Conservation (phyloP, 2,113 vertebrate genomes). For the Epinephelus cyanopodus region DNA sequence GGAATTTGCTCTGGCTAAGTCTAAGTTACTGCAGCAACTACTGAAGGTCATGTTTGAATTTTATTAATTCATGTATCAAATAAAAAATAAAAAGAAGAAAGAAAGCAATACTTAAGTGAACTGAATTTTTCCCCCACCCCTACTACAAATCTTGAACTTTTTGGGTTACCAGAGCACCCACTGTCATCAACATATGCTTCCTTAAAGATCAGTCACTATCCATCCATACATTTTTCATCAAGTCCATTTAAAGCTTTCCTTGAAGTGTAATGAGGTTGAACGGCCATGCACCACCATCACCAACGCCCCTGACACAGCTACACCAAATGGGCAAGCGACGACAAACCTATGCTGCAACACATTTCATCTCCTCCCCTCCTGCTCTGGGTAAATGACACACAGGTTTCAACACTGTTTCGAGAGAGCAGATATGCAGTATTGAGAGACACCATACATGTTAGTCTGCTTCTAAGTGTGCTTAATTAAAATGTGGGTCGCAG, state of each 20-base stretch:
- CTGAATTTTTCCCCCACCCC: no score
- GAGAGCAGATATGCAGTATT: conserved; percentile 2
- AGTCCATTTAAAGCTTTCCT: conserved; percentile 57
- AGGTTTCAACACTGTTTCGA: conserved; percentile 73
- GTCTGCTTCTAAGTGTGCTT: conserved; percentile 6
- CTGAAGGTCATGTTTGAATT: no score
- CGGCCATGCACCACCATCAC: conserved; percentile 42
- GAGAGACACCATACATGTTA: neutral
- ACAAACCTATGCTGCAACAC: conserved; percentile 48
- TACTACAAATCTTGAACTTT: neutral
- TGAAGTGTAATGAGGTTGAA: conserved; percentile 76
- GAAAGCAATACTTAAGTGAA: no score
- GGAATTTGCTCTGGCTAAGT: no score
- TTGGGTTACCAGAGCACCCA: neutral
- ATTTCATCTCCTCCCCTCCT: conserved; percentile 37
- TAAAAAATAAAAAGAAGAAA: no score
- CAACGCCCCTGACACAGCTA: neutral
- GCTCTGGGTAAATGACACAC: conserved; percentile 37
- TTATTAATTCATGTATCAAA: no score
- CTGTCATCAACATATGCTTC: neutral
- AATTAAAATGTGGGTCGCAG: conserved; percentile 1
- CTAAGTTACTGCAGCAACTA: no score
- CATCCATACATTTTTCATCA: conserved; percentile 63
- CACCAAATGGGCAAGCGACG: conserved; percentile 46
- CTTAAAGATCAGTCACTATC: conserved; percentile 27